Percentiles rank a stretch among this genome's conserved stretches.
These are phyloP conservation scores for Agrotis puta DNA, from an alignment of 2,888 invertebrate genomes.

Conservation along the genomic window DNA sequence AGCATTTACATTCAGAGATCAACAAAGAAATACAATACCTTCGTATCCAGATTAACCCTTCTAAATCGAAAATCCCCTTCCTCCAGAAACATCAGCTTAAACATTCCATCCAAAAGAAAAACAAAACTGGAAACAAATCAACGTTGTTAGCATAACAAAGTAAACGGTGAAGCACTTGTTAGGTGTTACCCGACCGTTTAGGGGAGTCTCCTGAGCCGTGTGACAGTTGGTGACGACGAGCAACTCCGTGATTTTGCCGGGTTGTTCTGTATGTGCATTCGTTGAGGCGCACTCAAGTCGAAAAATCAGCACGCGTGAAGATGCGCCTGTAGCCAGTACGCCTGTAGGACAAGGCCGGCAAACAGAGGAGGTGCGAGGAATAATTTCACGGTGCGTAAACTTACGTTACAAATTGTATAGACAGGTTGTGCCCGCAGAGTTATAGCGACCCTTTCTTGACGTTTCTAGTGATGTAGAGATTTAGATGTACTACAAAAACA, in stretches of 20 bases:
- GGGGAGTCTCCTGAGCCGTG: constrained; percentile 61
- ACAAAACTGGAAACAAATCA: constrained; percentile 79
- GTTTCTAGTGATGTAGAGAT: not conserved
- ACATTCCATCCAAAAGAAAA: constrained; percentile 67
- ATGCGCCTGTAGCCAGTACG: constrained; percentile 69
- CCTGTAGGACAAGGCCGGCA: constrained; percentile 79
- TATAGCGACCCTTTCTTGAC: constrained; percentile 16
- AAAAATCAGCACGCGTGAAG: constrained; percentile 85
- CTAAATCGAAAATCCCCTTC: not conserved
- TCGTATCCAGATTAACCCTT: not conserved
- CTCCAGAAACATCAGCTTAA: constrained; percentile 23
- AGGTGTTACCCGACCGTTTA: constrained; percentile 74
- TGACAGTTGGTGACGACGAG: constrained; percentile 64
- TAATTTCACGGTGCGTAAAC: constrained; percentile 83
- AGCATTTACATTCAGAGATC: not conserved
- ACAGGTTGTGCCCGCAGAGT: constrained; percentile 32
- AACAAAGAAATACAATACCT: not conserved
- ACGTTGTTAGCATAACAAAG: constrained; percentile 79
- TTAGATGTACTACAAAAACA: not conserved
- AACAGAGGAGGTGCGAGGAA: constrained; percentile 81
- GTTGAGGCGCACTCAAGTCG: constrained; percentile 81
- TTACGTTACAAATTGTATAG: constrained; percentile 48
- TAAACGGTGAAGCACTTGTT: constrained; percentile 78
- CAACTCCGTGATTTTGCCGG: constrained; percentile 68
- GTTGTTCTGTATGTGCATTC: constrained; percentile 78